Evolutionary conservation across 2,113 vertebrate genomes (phyloP).

Genomic region (Typhlomys cinereus): DNA sequence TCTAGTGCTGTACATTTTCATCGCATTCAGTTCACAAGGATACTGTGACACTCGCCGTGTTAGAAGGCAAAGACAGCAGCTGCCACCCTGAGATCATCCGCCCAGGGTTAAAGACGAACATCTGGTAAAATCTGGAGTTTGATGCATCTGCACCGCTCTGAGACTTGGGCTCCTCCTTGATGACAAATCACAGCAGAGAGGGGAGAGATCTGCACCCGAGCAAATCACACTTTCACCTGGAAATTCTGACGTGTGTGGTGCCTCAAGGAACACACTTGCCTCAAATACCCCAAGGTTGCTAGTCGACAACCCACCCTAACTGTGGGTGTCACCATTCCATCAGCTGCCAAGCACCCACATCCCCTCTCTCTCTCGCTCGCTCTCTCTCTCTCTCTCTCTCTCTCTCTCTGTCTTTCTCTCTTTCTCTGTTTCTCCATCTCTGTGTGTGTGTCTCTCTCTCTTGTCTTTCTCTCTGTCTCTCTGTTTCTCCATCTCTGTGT

Average conservation of each 20-base stretch:
- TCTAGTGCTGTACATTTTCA: neutral
- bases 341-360: neutral
- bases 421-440: no score
- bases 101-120: neutral
- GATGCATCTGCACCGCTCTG: neutral
- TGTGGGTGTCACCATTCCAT: neutral
- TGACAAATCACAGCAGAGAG: fast-evolving
- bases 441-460: no score
- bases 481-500: no score
- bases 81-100: neutral
- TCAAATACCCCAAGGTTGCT: neutral
- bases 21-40: neutral
- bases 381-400: no score
- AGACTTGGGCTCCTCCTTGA: neutral
- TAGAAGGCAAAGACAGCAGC: neutral
- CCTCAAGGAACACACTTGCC: no score
- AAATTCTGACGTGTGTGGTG: neutral
- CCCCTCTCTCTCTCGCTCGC: no score
- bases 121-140: neutral
- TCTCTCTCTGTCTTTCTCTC: no score
- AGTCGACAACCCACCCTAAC: neutral
- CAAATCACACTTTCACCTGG: neutral
- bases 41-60: neutral
- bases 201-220: neutral
- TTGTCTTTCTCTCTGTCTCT: no score